Percentiles rank a stretch among this genome's conserved stretches.
These are phyloP conservation scores for Psilopsiagon aymara DNA, from an alignment of 2,113 vertebrate species.

Conservation along the genomic window DNA sequence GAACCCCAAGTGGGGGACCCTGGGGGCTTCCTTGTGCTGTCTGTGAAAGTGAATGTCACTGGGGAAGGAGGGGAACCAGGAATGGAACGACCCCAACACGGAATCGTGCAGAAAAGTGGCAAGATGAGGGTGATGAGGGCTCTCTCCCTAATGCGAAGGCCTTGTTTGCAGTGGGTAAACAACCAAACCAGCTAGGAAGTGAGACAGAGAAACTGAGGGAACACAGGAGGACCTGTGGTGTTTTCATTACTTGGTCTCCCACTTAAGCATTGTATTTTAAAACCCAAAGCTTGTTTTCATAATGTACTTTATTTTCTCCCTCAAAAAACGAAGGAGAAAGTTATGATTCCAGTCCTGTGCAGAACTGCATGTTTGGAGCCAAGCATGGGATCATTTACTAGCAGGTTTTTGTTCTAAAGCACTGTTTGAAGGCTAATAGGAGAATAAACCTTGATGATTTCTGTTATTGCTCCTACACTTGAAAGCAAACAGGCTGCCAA, in stretches of 20 bases:
- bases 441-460: neutral
- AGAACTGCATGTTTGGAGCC: neutral
- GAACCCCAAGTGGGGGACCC: neutral
- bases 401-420: neutral
- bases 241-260: neutral
- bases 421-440: neutral
- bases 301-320: neutral
- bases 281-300: neutral
- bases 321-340: neutral
- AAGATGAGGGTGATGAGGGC: accelerated
- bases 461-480: neutral
- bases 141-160: neutral
- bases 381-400: neutral
- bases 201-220: neutral
- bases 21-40: neutral
- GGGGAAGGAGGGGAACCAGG: neutral
- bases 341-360: neutral
- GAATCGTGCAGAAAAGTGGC: too few species aligned
- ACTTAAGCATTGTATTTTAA: neutral
- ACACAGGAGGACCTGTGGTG: neutral
- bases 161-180: neutral
- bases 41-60: neutral
- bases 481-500: neutral
- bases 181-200: neutral
- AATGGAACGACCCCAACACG: accelerated